Percentiles rank a stretch among this genome's conserved stretches.
Evolutionary conservation across 2,113 vertebrate genomes (phyloP).

Genomic region (Leucopternis melanops): DNA sequence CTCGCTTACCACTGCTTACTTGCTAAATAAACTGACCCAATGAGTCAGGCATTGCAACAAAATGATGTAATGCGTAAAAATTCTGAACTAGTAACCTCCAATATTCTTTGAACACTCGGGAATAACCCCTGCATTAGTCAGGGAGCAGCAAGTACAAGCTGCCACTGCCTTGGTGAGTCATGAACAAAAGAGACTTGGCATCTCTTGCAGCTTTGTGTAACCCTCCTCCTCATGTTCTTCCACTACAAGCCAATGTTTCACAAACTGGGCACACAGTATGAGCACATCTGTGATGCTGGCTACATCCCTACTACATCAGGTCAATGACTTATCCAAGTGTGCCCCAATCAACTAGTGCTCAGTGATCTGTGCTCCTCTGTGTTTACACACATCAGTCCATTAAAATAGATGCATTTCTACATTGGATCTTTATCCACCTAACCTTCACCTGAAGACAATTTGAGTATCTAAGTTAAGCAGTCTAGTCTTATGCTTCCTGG

Average conservation of each 20-base stretch:
- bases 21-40: slow-evolving; percentile 64
- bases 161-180: slow-evolving; percentile 54
- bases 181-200: slow-evolving; percentile 17
- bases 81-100: slow-evolving; percentile 61
- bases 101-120: slow-evolving; percentile 24
- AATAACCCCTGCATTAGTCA: slow-evolving; percentile 54
- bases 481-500: neutral
- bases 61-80: slow-evolving; percentile 67
- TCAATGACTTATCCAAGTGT: neutral
- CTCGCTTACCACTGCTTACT: slow-evolving; percentile 40
- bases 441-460: neutral
- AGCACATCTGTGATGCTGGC: neutral
- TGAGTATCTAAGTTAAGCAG: neutral
- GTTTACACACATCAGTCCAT: neutral
- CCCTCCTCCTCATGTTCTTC: slow-evolving; percentile 20
- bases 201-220: slow-evolving; percentile 18
- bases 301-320: neutral
- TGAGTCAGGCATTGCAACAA: slow-evolving; percentile 58
- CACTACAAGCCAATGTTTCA: neutral
- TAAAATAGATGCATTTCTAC: neutral
- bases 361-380: neutral
- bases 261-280: neutral
- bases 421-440: neutral
- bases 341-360: neutral
- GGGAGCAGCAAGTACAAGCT: slow-evolving; percentile 40